Base-by-base conservation (phyloP, 2,888 invertebrate species). In the Deilephila porcellus region DNA sequence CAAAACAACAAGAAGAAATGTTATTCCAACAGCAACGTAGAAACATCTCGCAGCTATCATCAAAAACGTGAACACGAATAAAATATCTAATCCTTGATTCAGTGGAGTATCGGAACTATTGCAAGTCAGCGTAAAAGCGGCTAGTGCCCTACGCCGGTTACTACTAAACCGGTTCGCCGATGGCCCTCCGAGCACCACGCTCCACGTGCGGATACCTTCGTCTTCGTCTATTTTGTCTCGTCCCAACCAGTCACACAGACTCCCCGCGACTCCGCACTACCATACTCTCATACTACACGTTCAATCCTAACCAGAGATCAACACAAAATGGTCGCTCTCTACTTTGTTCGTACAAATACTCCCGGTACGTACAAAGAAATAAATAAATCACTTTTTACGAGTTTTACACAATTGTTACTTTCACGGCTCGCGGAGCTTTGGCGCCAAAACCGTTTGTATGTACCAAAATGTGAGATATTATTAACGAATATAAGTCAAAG, bases 151-250 rank as follows among this genome's bases (percentile, higher is more conserved):
- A 88, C 88, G 89, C 83, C 84, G 87, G 87, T 86, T 90, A 91
- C 91, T 88, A 88, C 79, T 82, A 77, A 93, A 93, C 93, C 93
- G 92, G 93, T 93, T 88, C 79, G 74, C 71, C 75, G 56, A 73
- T 81, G 76, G 85, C 89, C 88, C 88, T 87, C 84, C 81, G 72
- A 81, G 80, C 76, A 83, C 80, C 79, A 75, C 80, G 79, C 79
- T 85, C 89, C 91, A 90, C 91, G 92, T 92, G 92, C 87, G 90
- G 89, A 89, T 89, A 90, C 81, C 34, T 92, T 87, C 91, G 87
- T 92, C 92, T 91, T 92, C 92, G 88, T 93, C 93, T 91, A 91
- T 91, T 91, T 91, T 89, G 87, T 86, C 85, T 85, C 81, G 80
- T 82, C 74, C 73, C 75, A 74, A 81, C 81, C 82, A 73, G 73